Percentiles rank a stretch among this genome's conserved stretches.
phyloP scores from a whole-genome alignment of 2,797 vertebrate species.

The Momotus momota region DNA sequence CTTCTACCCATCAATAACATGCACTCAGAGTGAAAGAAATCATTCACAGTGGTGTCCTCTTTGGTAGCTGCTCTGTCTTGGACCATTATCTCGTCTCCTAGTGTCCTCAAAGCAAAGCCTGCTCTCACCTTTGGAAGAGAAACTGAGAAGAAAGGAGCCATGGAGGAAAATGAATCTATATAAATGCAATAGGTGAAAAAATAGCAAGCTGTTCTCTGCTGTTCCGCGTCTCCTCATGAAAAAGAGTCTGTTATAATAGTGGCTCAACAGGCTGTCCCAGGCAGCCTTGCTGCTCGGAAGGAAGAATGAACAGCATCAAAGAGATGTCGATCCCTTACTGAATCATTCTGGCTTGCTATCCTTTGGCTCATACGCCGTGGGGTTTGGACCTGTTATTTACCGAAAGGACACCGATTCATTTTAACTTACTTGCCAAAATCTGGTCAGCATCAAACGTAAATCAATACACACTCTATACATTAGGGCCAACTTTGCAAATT shows the following conservation, averaged over 20 bases:
- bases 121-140: neutral
- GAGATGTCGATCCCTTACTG: neutral
- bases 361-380: neutral
- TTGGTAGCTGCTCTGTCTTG: neutral
- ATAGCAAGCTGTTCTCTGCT: neutral
- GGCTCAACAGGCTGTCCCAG: neutral
- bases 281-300: neutral
- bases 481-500: neutral
- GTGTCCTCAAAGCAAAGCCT: neutral
- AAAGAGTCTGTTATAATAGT: neutral
- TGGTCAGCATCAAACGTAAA: neutral
- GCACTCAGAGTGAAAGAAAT: neutral
- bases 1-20: neutral
- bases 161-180: neutral
- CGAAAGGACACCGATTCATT: neutral
- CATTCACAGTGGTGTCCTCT: neutral
- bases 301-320: neutral
- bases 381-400: neutral
- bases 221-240: neutral
- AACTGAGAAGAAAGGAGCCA: neutral
- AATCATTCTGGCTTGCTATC: neutral
- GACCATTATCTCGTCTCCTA: neutral
- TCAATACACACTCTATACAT: neutral
- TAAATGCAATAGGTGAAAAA: neutral
- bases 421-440: neutral